phyloP scores from a whole-genome alignment of 2,888 invertebrate species.

The Lucinisca nassula region DNA sequence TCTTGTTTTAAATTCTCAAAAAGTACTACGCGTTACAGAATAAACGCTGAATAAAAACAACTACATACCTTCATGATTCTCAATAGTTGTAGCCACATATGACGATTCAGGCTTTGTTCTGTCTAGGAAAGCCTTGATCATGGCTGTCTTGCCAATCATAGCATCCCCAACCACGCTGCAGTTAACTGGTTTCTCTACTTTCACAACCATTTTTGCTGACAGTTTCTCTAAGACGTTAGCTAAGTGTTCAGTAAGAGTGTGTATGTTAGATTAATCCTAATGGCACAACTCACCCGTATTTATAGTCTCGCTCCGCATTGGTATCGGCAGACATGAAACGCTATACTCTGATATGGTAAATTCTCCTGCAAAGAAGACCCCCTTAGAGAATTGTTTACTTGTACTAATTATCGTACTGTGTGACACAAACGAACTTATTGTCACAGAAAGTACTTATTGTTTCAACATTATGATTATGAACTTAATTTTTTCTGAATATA shows the following conservation, averaged over 20 bases:
- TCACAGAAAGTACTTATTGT: too few species aligned
- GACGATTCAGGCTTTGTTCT: conserved; percentile 63
- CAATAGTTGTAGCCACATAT: conserved; percentile 77
- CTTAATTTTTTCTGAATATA: too few species aligned
- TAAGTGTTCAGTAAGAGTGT: conserved; percentile 9
- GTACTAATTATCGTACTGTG: background rate
- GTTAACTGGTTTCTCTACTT: conserved; percentile 73
- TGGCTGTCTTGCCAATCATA: conserved; percentile 81
- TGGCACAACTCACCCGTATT: conserved; percentile 8
- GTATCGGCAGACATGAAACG: background rate
- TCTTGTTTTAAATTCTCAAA: too few species aligned
- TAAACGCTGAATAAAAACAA: too few species aligned
- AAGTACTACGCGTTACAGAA: too few species aligned
- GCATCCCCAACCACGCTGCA: conserved; percentile 80
- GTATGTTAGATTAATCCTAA: background rate
- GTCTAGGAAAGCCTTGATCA: conserved; percentile 74
- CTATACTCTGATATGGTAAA: conserved; percentile 5
- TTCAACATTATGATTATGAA: too few species aligned
- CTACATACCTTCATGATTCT: conserved; percentile 76
- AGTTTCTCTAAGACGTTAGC: background rate
- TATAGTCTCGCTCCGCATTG: conserved; percentile 29
- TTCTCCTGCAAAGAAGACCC: conserved; percentile 23
- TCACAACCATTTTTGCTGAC: conserved; percentile 52
- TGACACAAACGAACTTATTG: background rate
- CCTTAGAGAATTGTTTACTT: conserved; percentile 1